phyloP scores from a whole-genome alignment of 2,888 invertebrate species.

The Archaeoteleia sp. region DNA sequence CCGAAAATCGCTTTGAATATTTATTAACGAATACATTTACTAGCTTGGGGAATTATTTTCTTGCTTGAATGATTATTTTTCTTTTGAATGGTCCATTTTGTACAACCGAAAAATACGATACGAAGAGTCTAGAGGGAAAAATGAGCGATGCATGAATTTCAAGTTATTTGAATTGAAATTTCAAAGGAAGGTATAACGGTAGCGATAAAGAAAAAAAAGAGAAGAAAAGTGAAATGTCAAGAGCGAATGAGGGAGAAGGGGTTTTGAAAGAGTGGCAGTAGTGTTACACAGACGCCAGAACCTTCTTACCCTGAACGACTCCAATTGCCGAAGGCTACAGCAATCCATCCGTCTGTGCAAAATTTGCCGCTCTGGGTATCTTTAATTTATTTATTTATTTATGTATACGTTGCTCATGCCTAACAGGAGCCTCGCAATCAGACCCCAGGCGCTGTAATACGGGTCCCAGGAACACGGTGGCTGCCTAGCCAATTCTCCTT shows the following conservation, averaged over 20 bases:
- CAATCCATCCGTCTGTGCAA: slow-evolving; percentile 34
- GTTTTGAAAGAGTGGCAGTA: slow-evolving; percentile 23
- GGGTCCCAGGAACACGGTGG: slow-evolving; percentile 40
- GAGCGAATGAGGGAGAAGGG: slow-evolving; percentile 34
- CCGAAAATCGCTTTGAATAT: no score
- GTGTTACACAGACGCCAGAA: slow-evolving; percentile 7
- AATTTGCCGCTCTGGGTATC: slow-evolving; percentile 37
- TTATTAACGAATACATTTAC: no score
- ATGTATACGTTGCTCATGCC: slow-evolving; percentile 57
- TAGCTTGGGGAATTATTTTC: no score
- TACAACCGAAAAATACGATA: no score
- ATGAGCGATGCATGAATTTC: slow-evolving; percentile 1
- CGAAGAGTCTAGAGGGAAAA: background rate
- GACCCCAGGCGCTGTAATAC: slow-evolving; percentile 56
- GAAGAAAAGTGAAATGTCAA: slow-evolving; percentile 40
- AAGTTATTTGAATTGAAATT: slow-evolving; percentile 33
- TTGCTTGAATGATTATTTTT: no score
- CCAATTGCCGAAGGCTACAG: slow-evolving; percentile 21
- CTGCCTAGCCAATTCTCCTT: slow-evolving; percentile 37
- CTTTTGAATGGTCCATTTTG: no score
- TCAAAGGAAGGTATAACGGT: slow-evolving; percentile 22
- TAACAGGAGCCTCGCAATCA: slow-evolving; percentile 55
- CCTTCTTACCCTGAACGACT: slow-evolving; percentile 26
- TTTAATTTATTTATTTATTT: slow-evolving; percentile 53
- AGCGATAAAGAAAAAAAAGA: slow-evolving; percentile 32